A percentile compares a stretch with the other conserved stretches of the same genome.
These are phyloP conservation scores for Amphipyra tragopoginis DNA, from an alignment of 2,888 invertebrate genomes.

Conservation along the genomic window DNA sequence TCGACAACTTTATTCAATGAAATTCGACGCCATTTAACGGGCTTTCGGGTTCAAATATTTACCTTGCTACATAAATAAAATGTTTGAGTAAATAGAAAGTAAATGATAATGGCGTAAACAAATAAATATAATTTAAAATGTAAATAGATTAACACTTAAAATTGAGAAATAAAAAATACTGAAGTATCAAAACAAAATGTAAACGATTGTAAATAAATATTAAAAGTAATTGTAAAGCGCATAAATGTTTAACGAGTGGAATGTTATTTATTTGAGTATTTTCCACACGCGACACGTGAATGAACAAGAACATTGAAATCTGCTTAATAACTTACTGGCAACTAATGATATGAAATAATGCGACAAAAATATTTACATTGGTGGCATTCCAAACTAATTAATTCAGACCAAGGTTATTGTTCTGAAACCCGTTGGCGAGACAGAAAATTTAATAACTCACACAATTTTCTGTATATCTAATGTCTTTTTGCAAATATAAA, in stretches of 20 bases:
- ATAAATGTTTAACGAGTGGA: constrained; percentile 52
- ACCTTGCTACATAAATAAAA: not conserved
- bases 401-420: constrained; percentile 6
- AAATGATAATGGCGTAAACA: not conserved
- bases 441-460: constrained; percentile 4
- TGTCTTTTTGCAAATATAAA: constrained; percentile 21
- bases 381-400: constrained; percentile 14
- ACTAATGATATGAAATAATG: constrained; percentile 36
- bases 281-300: constrained; percentile 42
- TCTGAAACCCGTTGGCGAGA: constrained; percentile 7
- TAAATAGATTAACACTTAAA: constrained; percentile 45
- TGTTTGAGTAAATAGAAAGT: not conserved
- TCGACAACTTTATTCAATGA: too few species aligned
- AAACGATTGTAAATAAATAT: constrained; percentile 46
- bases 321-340: constrained; percentile 39
- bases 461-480: constrained; percentile 2
- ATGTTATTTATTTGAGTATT: constrained; percentile 56
- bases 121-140: constrained; percentile 30
- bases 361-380: constrained; percentile 46
- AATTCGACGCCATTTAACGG: too few species aligned
- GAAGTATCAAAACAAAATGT: constrained; percentile 47
- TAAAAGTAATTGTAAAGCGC: constrained; percentile 34
- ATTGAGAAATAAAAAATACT: constrained; percentile 31
- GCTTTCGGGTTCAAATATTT: too few species aligned
- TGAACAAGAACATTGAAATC: constrained; percentile 29